Conservation (phyloP, 1,140 invertebrate genomes). For the Metaphire vulgaris region DNA sequence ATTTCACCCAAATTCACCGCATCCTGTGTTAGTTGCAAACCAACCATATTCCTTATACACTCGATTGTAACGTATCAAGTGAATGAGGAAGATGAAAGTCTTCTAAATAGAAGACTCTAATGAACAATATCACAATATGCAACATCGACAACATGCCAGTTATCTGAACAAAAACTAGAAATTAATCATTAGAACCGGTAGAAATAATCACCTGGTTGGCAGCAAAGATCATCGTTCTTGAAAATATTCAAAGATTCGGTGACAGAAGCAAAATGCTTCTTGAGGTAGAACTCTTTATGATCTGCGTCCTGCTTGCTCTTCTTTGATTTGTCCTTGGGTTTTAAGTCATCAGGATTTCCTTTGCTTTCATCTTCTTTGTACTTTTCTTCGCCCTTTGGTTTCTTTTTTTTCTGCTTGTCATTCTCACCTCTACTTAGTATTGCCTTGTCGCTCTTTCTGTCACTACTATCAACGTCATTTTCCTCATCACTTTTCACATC, state of each 20-base stretch:
- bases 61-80: too few species aligned
- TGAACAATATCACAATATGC: too few species aligned
- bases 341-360: too few species aligned
- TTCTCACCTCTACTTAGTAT: conserved; percentile 18
- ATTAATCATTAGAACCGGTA: too few species aligned
- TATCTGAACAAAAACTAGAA: too few species aligned
- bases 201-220: conserved; percentile 55
- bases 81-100: too few species aligned
- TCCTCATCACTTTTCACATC: conserved; percentile 5
- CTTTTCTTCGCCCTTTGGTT: conserved; percentile 21
- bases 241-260: conserved; percentile 57
- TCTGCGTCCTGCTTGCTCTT: conserved; percentile 28
- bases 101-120: too few species aligned
- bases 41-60: too few species aligned
- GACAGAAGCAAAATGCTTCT: conserved; percentile 51
- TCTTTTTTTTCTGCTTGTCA: conserved; percentile 8
- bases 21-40: too few species aligned
- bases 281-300: conserved; percentile 51
- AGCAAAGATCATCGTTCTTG: conserved; percentile 58
- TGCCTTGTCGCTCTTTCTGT: background rate
- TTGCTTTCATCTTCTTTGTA: conserved; percentile 27
- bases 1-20: too few species aligned
- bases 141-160: too few species aligned
- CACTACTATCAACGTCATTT: conserved; percentile 1
- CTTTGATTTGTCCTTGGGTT: conserved; percentile 20